Evolutionary conservation across 2,888 invertebrate genomes (phyloP).

Genomic region (Caenorhabditis sinica): DNA sequence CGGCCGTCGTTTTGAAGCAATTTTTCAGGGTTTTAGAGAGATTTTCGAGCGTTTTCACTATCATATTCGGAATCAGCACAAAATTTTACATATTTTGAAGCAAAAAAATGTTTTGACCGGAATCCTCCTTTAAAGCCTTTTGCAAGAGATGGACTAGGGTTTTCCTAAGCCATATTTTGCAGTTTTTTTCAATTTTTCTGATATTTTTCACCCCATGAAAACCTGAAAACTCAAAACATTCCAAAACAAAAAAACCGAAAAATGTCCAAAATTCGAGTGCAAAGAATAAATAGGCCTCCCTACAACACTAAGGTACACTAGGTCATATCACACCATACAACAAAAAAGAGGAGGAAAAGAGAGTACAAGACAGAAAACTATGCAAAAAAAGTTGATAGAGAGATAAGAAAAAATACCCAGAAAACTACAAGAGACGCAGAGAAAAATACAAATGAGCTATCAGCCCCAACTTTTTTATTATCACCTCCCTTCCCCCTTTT

Average conservation of each 20-base stretch:
- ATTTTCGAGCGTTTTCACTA: too few species aligned
- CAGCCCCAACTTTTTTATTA: constrained; percentile 40
- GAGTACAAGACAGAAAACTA: constrained; percentile 11
- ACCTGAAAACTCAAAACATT: background rate
- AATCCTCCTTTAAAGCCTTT: too few species aligned
- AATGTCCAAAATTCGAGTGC: constrained; percentile 2
- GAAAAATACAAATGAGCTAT: background rate
- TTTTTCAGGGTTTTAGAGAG: too few species aligned
- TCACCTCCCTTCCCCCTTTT: background rate
- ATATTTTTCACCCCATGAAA: background rate
- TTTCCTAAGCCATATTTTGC: too few species aligned
- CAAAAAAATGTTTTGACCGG: too few species aligned
- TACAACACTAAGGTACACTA: constrained; percentile 30
- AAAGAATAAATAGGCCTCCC: constrained; percentile 14
- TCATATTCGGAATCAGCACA: too few species aligned
- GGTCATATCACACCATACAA: constrained; percentile 50
- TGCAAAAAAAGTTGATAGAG: constrained; percentile 6
- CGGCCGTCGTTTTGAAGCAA: too few species aligned
- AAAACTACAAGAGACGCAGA: constrained; percentile 2
- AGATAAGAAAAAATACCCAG: background rate
- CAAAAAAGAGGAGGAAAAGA: background rate
- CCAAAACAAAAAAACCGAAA: background rate
- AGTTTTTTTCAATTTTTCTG: too few species aligned
- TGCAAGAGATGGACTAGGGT: too few species aligned
- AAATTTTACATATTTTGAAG: too few species aligned